Evolutionary conservation across 2,797 vertebrate species (phyloP), one percentile per base, ranked within the genome.

Genomic region (Heliangelus exortis): DNA sequence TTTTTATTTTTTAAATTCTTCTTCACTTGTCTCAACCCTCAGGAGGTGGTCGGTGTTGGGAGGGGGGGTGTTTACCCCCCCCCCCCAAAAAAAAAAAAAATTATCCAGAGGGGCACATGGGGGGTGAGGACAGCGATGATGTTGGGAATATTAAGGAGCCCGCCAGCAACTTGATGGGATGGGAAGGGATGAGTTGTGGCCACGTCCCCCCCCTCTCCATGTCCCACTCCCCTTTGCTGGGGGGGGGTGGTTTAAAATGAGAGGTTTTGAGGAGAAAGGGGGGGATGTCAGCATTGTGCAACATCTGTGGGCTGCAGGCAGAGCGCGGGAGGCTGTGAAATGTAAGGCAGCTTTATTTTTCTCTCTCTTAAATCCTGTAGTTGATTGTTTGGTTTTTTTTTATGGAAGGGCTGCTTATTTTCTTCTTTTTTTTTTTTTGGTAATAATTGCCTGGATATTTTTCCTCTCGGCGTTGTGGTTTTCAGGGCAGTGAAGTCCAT

Each of bases 401-500:
- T 41, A 41, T 14, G 39, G 39, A 41, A 41, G 39, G 39, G 39
- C 39, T 41, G 39, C 22, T 22, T 48, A 21, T 48, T 89, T 14
- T 21, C 16, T 18, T 18, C 12, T 13, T 18, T 16, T 14, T 12
- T 9, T 39, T 5, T 34, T 45, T 31, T 55, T 14, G 58, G 48
- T 59, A 43, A 71, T 47, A 53, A 92, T 94, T 34, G 86, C 94
- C 94, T 28, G 76, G 91, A 22, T 36, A 84, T 25, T 85, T 95
- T 95, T 25, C 89, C 69, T 95, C 61, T 66, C 51, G 94, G 95
- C 91, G 8, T 87, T 12, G 95, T 82, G 94, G 93, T 66, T 96
- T 83, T 89, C 87, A 75, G 96, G 95, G 88, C 92, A 83, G 39
- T 53, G 83, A 95, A 92, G 86, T 82, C 95, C 83, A 10, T 92